A percentile compares a stretch with the other conserved stretches of the same genome.
phyloP scores from a whole-genome alignment of 53 echinoderm and acorn worm genomes.

The Temnopleurus reevesii region DNA sequence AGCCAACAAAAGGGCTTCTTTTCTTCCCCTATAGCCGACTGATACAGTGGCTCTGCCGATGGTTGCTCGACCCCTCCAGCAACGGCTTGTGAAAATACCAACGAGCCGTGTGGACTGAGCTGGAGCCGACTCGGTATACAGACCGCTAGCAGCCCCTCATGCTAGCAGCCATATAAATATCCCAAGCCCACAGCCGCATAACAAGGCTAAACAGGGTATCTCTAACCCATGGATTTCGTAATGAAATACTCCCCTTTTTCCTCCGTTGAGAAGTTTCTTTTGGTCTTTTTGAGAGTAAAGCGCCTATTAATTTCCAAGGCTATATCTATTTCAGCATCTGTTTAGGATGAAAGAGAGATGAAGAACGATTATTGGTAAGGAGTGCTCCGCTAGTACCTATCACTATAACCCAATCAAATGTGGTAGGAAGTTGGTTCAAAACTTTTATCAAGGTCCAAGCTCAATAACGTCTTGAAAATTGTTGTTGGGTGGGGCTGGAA shows the following conservation, averaged over 20 bases:
- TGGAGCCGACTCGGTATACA: not conserved
- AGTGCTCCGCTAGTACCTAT: not conserved
- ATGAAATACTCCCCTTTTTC: slow-evolving; percentile 52
- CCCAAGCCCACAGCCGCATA: slow-evolving; percentile 31
- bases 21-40: slow-evolving; percentile 46
- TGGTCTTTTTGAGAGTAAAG: not conserved
- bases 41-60: slow-evolving; percentile 54
- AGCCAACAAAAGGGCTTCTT: slow-evolving; percentile 51
- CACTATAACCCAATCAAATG: not conserved
- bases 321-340: slow-evolving; percentile 65
- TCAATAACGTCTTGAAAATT: no score
- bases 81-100: slow-evolving; percentile 62
- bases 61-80: slow-evolving; percentile 39
- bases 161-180: slow-evolving; percentile 24
- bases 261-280: slow-evolving; percentile 15
- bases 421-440: not conserved
- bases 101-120: not conserved
- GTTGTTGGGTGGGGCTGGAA: no score
- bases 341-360: slow-evolving; percentile 48
- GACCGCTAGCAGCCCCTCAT: not conserved
- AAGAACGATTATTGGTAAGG: not conserved
- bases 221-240: slow-evolving; percentile 51
- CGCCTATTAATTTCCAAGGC: slow-evolving; percentile 57
- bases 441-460: no score
- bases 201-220: slow-evolving; percentile 44